A percentile compares a stretch with the other conserved stretches of the same genome.
Conservation (phyloP, 2,797 vertebrate genomes). For the Limosa lapponica region DNA sequence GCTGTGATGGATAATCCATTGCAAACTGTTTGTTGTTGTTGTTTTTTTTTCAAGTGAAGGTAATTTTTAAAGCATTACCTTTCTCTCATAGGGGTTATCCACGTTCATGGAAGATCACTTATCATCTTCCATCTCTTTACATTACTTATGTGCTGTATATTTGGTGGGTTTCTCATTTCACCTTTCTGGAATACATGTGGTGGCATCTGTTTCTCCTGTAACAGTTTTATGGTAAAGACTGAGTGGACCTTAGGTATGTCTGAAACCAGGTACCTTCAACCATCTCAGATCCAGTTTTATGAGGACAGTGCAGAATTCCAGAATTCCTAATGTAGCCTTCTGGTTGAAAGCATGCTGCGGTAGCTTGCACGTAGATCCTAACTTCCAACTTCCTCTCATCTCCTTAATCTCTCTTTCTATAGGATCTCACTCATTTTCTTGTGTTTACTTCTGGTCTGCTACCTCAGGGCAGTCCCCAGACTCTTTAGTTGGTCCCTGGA, state of each 20-base stretch:
- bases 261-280: not conserved
- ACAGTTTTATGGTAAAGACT: not conserved
- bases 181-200: not conserved
- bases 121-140: not conserved
- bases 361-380: not conserved
- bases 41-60: not conserved
- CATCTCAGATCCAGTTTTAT: not conserved
- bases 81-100: not conserved
- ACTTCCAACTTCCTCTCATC: rapidly evolving
- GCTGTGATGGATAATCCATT: not conserved
- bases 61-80: not conserved
- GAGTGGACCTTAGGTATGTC: not conserved
- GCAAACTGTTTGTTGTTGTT: too few species aligned
- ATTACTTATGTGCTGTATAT: not conserved
- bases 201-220: not conserved
- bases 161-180: not conserved
- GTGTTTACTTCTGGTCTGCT: not conserved
- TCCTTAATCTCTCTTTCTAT: not conserved
- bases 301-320: not conserved
- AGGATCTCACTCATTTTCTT: not conserved
- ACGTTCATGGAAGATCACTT: not conserved
- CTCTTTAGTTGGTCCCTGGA: not conserved
- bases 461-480: not conserved
- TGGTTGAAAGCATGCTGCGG: rapidly evolving
- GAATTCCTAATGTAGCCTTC: not conserved